A percentile compares a stretch with the other conserved stretches of the same genome.
phyloP scores from a whole-genome alignment of 2,113 vertebrate genomes.

The Ibidorhyncha struthersii region DNA sequence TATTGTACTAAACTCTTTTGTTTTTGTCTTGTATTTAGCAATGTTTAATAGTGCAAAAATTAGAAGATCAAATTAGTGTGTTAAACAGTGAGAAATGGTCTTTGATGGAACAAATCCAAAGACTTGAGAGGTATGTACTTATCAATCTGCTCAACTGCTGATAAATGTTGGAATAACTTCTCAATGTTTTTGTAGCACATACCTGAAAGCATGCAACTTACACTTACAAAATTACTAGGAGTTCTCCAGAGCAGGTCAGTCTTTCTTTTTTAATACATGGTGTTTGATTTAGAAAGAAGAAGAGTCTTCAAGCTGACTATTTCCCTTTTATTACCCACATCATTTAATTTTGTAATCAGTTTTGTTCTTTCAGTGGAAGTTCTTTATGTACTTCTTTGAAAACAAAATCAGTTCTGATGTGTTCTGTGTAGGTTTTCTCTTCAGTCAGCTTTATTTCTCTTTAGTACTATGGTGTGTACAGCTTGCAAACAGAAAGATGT shows the following conservation, averaged over 20 bases:
- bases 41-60: slow-evolving; percentile 87
- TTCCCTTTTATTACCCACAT: not conserved
- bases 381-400: not conserved
- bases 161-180: not conserved
- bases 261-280: not conserved
- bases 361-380: not conserved
- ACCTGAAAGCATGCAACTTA: not conserved
- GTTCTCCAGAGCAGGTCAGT: not conserved
- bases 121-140: slow-evolving; percentile 89
- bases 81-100: slow-evolving; percentile 92
- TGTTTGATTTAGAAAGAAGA: not conserved
- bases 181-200: not conserved
- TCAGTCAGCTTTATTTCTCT: not conserved
- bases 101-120: slow-evolving; percentile 92
- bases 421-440: not conserved
- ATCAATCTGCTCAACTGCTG: not conserved
- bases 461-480: not conserved
- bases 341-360: not conserved
- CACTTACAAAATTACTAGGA: not conserved
- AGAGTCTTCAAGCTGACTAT: not conserved
- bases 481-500: not conserved
- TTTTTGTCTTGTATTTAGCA: slow-evolving; percentile 79
- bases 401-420: not conserved
- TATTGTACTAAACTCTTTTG: slow-evolving; percentile 26
- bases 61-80: slow-evolving; percentile 94